These are phyloP conservation scores for Drosophila nr. perissopoda DNA, from an alignment of 2,888 invertebrate species.

Conservation along the genomic window DNA sequence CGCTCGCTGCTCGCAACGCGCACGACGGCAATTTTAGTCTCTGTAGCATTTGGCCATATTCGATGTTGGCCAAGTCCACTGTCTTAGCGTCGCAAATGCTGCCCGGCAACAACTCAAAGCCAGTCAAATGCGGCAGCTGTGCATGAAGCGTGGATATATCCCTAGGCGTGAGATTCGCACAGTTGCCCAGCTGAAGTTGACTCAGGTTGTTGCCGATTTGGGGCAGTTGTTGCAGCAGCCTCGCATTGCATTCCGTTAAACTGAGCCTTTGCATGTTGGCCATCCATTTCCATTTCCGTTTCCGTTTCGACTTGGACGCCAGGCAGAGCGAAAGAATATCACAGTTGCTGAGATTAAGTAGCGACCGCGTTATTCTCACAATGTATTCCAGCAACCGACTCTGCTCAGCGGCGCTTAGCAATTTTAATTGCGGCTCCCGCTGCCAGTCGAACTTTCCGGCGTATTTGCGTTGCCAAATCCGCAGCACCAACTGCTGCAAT, in stretches of 20 bases:
- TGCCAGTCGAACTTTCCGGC: slow-evolving; percentile 49
- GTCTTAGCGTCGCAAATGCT: slow-evolving; percentile 3
- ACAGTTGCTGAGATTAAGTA: slow-evolving; percentile 51
- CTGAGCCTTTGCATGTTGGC: slow-evolving; percentile 44
- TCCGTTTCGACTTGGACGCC: slow-evolving; percentile 10
- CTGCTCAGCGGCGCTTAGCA: slow-evolving; percentile 42
- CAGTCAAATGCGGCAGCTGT: slow-evolving; percentile 32
- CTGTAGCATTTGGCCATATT: slow-evolving; percentile 51
- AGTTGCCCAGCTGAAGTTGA: slow-evolving; percentile 45
- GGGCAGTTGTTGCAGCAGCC: slow-evolving; percentile 48
- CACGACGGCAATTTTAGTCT: slow-evolving; percentile 59
- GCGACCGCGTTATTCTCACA: slow-evolving; percentile 37
- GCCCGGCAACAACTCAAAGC: slow-evolving; percentile 54
- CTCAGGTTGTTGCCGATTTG: slow-evolving; percentile 39
- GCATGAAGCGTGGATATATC: slow-evolving; percentile 37
- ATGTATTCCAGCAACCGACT: slow-evolving; percentile 45
- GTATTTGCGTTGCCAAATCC: slow-evolving; percentile 59
- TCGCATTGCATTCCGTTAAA: slow-evolving; percentile 31
- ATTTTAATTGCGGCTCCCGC: slow-evolving; percentile 43
- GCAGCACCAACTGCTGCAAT: slow-evolving; percentile 47
- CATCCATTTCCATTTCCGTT: slow-evolving; percentile 21
- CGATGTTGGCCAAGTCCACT: slow-evolving; percentile 31
- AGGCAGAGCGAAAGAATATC: slow-evolving; percentile 33
- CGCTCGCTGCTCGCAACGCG: slow-evolving; percentile 42
- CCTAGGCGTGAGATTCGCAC: slow-evolving; percentile 9